Evolutionary conservation across 2,888 invertebrate species (phyloP).

Genomic region (Fragum fragum): DNA sequence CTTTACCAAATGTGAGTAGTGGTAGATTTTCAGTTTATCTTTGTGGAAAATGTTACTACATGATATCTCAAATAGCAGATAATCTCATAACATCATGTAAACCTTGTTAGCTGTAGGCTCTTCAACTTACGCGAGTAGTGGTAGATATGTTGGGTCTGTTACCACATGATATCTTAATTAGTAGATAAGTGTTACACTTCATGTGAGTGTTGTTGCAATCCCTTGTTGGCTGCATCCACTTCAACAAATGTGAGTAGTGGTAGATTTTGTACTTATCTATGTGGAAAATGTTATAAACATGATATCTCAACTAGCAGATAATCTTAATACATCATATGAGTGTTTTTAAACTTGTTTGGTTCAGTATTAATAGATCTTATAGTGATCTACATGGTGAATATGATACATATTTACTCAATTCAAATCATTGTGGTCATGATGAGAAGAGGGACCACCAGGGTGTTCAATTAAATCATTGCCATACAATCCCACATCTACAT

Average conservation of each 20-base stretch:
- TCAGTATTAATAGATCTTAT: no score
- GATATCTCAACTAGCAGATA: slow-evolving; percentile 99
- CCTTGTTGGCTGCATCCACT: slow-evolving; percentile 98
- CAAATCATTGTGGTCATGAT: no score
- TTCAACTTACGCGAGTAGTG: slow-evolving; percentile 98
- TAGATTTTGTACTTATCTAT: slow-evolving; percentile 93
- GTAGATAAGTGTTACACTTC: slow-evolving; percentile 99
- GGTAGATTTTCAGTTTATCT: slow-evolving; percentile 92
- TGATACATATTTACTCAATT: no score
- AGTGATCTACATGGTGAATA: no score
- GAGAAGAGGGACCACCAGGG: no score
- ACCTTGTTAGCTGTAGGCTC: slow-evolving; percentile 99
- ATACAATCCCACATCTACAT: no score
- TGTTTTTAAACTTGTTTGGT: no score
- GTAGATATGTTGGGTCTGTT: slow-evolving; percentile 99
- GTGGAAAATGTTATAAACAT: slow-evolving; percentile 99
- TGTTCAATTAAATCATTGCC: no score
- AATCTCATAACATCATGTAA: slow-evolving; percentile 99
- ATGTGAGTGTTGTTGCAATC: slow-evolving; percentile 98
- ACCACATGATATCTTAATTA: no score
- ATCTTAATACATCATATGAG: slow-evolving; percentile 99
- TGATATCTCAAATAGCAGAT: slow-evolving; percentile 99
- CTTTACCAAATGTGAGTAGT: slow-evolving; percentile 97
- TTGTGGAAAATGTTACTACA: slow-evolving; percentile 99
- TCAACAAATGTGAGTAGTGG: slow-evolving; percentile 95